Evolutionary conservation across 1,140 invertebrate species (phyloP).

Genomic region (Nasonia vitripennis): DNA sequence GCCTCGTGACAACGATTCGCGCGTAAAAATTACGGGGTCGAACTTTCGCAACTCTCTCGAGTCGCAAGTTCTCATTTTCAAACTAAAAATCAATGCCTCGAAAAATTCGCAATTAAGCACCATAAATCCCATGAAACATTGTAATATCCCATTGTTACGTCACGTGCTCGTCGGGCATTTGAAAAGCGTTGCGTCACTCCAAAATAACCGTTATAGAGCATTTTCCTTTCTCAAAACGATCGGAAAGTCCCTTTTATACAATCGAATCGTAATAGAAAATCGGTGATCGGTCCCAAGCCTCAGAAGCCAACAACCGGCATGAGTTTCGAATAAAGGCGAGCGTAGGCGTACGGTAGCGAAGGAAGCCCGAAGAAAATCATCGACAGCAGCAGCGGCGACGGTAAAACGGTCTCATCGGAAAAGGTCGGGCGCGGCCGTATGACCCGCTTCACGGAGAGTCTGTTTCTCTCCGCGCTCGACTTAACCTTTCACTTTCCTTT

Average conservation of each 20-base stretch:
- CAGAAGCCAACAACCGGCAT: not conserved
- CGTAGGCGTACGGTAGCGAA: not conserved
- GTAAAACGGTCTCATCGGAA: slow-evolving; percentile 26
- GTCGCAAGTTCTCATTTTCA: not conserved
- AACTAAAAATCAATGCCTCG: not conserved
- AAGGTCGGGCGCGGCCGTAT: slow-evolving; percentile 52
- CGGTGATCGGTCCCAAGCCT: not conserved
- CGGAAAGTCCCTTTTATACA: not conserved
- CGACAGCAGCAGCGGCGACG: no score
- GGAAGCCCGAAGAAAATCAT: no score
- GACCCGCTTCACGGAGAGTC: slow-evolving; percentile 51
- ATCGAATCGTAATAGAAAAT: not conserved
- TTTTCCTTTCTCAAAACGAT: not conserved
- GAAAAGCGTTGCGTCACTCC: not conserved
- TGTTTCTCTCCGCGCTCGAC: slow-evolving; percentile 38
- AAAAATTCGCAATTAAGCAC: not conserved
- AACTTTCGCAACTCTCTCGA: not conserved
- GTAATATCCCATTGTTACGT: not conserved
- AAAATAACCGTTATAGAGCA: not conserved
- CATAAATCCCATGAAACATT: not conserved
- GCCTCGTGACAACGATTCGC: not conserved
- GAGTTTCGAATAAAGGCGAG: not conserved
- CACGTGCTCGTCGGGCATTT: not conserved
- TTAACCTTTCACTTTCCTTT: slow-evolving; percentile 72
- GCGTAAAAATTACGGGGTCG: no score